Base-by-base conservation (phyloP, 2,797 vertebrate genomes). In the Otus scops region DNA sequence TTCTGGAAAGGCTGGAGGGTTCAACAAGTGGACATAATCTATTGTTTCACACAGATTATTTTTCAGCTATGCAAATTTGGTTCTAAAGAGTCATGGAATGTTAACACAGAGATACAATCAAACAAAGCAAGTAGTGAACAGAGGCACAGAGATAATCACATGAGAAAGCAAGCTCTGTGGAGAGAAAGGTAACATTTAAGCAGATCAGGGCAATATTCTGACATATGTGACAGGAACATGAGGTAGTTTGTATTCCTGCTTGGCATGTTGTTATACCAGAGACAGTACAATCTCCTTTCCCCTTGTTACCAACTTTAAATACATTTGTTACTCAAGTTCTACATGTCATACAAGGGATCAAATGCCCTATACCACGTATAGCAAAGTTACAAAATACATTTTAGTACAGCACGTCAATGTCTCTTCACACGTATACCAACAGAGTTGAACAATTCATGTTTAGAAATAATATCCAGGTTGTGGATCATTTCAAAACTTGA, bases 201-300 rank as follows among this genome's bases (percentile, higher is more conserved):
- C 6, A 54, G 41, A 32, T 32, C 21, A 24, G 20, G 57, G 39
- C 69, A 70, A 21, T 23, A 17, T 28, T 32, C 54, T 43, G 26
- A 45, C 39, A 22, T 9, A 26, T 0, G 2, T 0, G 17, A 41
- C 51, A 23, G 34, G 3, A 89, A 16, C 53, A 22, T 0, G 1
- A 47, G 11, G 53, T 4, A 24, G 10, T 57, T 26, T 1, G 1
- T 5, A 6, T 28, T 38, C 50, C 27, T 48, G 27, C 50, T 47
- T 36, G 11, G 36, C 24, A 39, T 0, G 1, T 13, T 41, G 39
- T 60, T 68, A 68, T 12, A 54, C 9, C 10, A 74, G 36, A 26
- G 28, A 60, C 23, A 59, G 23, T 5, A 7, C 17, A 65, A 32
- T 9, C 24, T 64, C 63, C 45, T 57, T 45, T 61, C 5, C 3